phyloP scores from a whole-genome alignment of 2,888 invertebrate species.

The Erebia aethiops region DNA sequence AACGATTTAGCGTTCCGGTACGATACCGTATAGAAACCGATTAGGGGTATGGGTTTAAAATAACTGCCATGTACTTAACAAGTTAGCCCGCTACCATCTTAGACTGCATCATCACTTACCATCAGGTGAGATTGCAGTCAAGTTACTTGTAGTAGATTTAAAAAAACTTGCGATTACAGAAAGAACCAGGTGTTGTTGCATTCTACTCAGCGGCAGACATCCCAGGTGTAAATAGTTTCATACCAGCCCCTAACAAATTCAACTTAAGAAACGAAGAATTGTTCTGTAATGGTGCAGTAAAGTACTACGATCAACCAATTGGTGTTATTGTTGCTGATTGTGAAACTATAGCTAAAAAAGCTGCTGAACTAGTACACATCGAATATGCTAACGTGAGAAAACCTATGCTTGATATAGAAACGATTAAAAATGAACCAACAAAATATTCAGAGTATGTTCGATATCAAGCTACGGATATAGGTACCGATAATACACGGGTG shows the following conservation, averaged over 20 bases:
- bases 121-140: no score
- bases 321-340: conserved; percentile 82
- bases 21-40: no score
- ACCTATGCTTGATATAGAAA: conserved; percentile 54
- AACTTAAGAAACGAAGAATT: conserved; percentile 67
- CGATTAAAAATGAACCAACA: conserved; percentile 47
- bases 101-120: no score
- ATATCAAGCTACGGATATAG: conserved; percentile 52
- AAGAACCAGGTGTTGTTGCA: conserved; percentile 83
- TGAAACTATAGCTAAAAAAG: conserved; percentile 77
- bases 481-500: conserved; percentile 61
- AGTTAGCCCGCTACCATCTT: no score
- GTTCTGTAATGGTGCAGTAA: conserved; percentile 50
- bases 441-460: conserved; percentile 43
- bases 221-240: conserved; percentile 85
- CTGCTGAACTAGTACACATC: conserved; percentile 81
- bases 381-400: conserved; percentile 69
- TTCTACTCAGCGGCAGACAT: conserved; percentile 85
- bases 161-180: conserved; percentile 58
- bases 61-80: no score
- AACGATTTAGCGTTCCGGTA: no score
- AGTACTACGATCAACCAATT: conserved; percentile 59
- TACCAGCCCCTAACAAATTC: conserved; percentile 48
- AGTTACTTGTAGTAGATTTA: no score
- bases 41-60: no score